Percentiles rank a stretch among this genome's conserved stretches.
phyloP scores from a whole-genome alignment of 53 echinoderm and acorn worm genomes.

The Holothuria leucospilota region DNA sequence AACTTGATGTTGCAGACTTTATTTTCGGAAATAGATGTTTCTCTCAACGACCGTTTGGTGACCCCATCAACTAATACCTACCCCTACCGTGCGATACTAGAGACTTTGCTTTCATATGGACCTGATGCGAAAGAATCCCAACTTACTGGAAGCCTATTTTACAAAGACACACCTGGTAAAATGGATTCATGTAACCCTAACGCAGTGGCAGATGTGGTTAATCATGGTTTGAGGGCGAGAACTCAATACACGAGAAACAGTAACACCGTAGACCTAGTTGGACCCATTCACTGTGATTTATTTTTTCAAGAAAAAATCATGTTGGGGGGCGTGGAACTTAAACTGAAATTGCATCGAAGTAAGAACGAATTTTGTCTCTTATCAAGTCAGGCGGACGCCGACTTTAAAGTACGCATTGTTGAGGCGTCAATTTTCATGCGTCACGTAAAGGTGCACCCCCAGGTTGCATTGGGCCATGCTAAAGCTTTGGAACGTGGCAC shows the following conservation, averaged over 20 bases:
- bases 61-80: conserved; percentile 55
- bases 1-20: conserved; percentile 68
- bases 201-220: not conserved
- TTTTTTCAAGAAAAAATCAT: conserved; percentile 66
- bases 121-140: not conserved
- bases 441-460: conserved; percentile 21
- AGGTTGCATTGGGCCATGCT: conserved; percentile 47
- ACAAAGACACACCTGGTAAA: not conserved
- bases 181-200: not conserved
- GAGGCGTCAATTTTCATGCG: conserved; percentile 32
- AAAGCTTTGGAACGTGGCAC: conserved; percentile 31
- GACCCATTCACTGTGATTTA: conserved; percentile 57
- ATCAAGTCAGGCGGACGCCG: conserved; percentile 64
- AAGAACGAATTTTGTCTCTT: conserved; percentile 18
- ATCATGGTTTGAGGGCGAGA: conserved; percentile 23
- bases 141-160: conserved; percentile 45
- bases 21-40: conserved; percentile 71
- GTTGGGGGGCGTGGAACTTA: conserved; percentile 41
- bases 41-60: conserved; percentile 3
- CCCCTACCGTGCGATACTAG: conserved; percentile 23
- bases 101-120: conserved; percentile 64
- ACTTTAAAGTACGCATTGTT: not conserved
- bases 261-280: conserved; percentile 14
- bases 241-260: not conserved
- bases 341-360: conserved; percentile 40